A percentile compares a stretch with the other conserved stretches of the same genome.
Evolutionary conservation across 2,113 vertebrate genomes (phyloP).

Genomic region (Chrysochloris asiatica): DNA sequence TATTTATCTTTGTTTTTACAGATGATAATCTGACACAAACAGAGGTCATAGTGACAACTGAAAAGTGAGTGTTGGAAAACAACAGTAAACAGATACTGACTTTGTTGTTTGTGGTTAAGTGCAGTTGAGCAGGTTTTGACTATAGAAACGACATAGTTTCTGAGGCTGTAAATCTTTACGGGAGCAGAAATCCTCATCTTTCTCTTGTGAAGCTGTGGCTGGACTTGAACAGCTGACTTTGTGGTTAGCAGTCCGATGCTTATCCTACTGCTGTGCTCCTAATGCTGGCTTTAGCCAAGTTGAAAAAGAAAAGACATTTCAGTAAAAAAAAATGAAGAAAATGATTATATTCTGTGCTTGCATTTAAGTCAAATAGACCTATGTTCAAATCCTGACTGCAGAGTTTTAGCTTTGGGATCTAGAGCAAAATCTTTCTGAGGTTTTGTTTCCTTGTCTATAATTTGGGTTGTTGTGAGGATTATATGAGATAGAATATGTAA

Average conservation of each 20-base stretch:
- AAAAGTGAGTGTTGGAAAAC: slow-evolving; percentile 81
- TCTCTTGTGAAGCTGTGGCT: too few species aligned
- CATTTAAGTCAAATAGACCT: background rate
- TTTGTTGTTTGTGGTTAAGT: too few species aligned
- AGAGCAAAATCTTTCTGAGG: background rate
- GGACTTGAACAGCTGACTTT: too few species aligned
- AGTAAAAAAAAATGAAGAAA: background rate
- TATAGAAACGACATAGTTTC: too few species aligned
- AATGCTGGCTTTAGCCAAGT: background rate
- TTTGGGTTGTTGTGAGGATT: background rate
- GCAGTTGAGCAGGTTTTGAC: too few species aligned
- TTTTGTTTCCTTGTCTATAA: background rate
- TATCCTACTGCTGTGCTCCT: too few species aligned
- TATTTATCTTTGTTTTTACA: slow-evolving; percentile 57
- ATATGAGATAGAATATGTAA: background rate
- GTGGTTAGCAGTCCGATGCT: too few species aligned
- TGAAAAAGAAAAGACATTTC: slow-evolving; percentile 12
- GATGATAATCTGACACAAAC: slow-evolving; percentile 63
- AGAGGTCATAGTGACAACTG: slow-evolving; percentile 71
- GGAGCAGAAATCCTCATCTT: too few species aligned
- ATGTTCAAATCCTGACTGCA: background rate
- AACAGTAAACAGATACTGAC: background rate
- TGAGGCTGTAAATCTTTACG: too few species aligned
- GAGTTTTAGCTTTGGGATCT: too few species aligned
- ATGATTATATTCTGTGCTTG: background rate